Base-by-base conservation (phyloP, 2,113 vertebrate species). In the Rhinoderma darwinii region DNA sequence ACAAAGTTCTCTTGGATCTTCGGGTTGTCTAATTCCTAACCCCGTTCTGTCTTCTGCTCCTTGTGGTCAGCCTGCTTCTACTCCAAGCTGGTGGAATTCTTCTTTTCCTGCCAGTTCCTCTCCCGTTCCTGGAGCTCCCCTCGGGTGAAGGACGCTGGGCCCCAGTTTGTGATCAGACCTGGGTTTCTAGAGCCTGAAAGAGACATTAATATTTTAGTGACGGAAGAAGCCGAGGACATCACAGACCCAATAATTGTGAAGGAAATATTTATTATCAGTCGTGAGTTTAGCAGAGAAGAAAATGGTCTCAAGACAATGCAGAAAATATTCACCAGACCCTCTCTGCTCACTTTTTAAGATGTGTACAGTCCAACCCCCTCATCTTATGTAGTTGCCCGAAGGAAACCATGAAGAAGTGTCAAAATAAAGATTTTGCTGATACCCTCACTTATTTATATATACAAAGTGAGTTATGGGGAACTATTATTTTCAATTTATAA, bases 141-240 rank as follows among this genome's bases (percentile, higher is more conserved):
- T 15, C 97, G 93, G 39, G 97, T 97, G 89, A 99, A 98, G 0
- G 98, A 96, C 0, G 97, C 96, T 0, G 96, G 96, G 9, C 98
- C 98, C 98, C 98, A 99, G 92, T 99, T 97, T 39, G 97, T 99
- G 91, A 98, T 96, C 50, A 94, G 88, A 87, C 93, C 93, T 63
- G 94, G 94, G 18, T 94, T 96, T 91, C 97, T 98, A 18, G 95
- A 93, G 73, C 97, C 98, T 99, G 86, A 18, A 90, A 91, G 37
- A 91, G 32, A n/a, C 35, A 54, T 32, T 11, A 37, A 70, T 11
- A 18, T 6, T 70, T 70, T 70, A 37, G 37, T 11, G 4, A 11
- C 9, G 41, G 3, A 72, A 32, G 12, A 15, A 66, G 12, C 11
- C 5, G 30, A 32, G 14, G 8, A 30, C n/a, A 1, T 66, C n/a